Percentiles rank a stretch among this genome's conserved stretches.
Conservation (phyloP, 1,140 invertebrate species). For the Neodiprion virginianus region DNA sequence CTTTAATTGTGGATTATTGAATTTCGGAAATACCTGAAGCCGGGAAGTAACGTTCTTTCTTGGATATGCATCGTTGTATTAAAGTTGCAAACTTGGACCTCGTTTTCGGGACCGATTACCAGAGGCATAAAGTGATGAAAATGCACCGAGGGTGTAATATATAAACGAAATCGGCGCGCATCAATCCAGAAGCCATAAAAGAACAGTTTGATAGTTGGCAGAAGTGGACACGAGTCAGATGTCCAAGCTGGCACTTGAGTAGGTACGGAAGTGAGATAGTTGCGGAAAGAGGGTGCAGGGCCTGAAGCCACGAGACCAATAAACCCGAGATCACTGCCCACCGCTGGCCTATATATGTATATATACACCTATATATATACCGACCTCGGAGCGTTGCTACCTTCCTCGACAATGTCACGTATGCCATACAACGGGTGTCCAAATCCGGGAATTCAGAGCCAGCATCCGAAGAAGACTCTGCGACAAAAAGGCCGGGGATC, state of each 20-base stretch:
- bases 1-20: no score
- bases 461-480: no score
- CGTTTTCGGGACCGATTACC: no score
- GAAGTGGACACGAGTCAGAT: not conserved
- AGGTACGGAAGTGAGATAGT: not conserved
- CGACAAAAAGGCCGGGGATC: no score
- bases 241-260: not conserved
- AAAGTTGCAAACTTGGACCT: no score
- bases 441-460: no score
- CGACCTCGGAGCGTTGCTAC: not conserved
- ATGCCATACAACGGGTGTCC: not conserved
- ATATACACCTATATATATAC: not conserved
- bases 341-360: not conserved
- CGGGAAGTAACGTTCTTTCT: no score
- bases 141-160: no score
- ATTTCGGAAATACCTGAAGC: no score
- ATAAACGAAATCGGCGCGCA: no score
- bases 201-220: not conserved
- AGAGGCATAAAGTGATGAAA: no score
- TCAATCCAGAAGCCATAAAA: not conserved
- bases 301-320: constrained; percentile 4
- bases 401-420: not conserved
- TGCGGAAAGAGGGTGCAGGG: not conserved
- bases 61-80: no score
- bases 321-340: constrained; percentile 1